Conservation (phyloP, 2,113 vertebrate species). For the Peucedramus taeniatus region DNA sequence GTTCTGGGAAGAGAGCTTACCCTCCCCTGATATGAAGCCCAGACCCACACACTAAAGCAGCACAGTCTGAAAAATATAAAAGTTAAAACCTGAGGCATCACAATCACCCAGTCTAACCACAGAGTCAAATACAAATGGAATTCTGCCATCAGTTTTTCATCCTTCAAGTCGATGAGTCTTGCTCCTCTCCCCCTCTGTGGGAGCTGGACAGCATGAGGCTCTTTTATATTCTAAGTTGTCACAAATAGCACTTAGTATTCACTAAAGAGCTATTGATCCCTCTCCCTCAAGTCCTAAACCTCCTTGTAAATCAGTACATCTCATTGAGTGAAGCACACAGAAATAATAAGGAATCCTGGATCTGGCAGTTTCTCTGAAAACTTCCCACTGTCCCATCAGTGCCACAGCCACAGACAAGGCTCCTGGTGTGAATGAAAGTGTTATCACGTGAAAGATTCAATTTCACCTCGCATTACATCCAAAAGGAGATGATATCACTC, state of each 20-base stretch:
- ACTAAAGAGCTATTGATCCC: slow-evolving; percentile 43
- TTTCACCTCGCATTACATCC: not conserved
- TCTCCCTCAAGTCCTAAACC: slow-evolving; percentile 9
- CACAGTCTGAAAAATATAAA: not conserved
- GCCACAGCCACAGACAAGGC: not conserved
- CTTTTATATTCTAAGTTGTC: not conserved
- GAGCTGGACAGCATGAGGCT: not conserved
- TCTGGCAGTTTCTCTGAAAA: not conserved
- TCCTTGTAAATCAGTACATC: slow-evolving; percentile 16
- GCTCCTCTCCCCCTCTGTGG: not conserved
- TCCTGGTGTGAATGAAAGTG: not conserved
- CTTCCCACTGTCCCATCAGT: not conserved
- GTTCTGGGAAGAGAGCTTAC: not conserved
- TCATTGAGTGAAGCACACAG: not conserved
- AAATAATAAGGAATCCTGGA: not conserved
- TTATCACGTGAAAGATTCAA: not conserved
- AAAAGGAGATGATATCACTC: not conserved
- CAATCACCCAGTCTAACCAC: not conserved
- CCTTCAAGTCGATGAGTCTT: not conserved
- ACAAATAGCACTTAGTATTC: slow-evolving; percentile 5
- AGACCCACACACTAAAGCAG: not conserved
- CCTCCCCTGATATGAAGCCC: not conserved
- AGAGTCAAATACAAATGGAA: not conserved
- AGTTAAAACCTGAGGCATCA: not conserved
- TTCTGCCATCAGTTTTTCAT: not conserved